These are phyloP conservation scores for Agapornis roseicollis DNA, from an alignment of 2,113 vertebrate species.

Conservation along the genomic window DNA sequence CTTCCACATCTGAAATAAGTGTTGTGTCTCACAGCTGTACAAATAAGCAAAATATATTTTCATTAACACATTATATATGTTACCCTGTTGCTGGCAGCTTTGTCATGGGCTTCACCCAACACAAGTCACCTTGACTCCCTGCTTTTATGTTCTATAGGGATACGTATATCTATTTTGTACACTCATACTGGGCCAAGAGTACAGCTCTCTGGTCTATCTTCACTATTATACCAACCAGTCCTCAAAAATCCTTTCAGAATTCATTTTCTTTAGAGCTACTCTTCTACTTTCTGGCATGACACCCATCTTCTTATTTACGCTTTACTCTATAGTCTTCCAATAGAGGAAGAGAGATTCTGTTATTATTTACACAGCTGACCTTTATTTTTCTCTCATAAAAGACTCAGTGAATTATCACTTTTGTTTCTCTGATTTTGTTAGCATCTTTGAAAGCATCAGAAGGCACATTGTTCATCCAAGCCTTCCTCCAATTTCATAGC, in stretches of 20 bases:
- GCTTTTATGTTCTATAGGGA: not conserved
- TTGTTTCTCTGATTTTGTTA: not conserved
- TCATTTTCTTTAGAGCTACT: not conserved
- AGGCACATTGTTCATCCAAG: not conserved
- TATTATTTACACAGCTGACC: not conserved
- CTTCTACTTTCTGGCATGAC: not conserved
- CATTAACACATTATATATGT: fast-evolving
- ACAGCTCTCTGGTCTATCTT: not conserved
- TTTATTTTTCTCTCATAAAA: not conserved
- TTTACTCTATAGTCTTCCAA: not conserved
- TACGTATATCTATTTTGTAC: not conserved
- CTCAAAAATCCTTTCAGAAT: not conserved
- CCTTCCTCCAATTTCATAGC: fast-evolving
- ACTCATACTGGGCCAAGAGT: not conserved
- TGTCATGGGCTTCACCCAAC: not conserved
- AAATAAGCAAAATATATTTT: not conserved
- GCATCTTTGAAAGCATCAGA: not conserved
- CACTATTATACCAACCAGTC: not conserved
- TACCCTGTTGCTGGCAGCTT: not conserved
- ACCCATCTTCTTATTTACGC: not conserved
- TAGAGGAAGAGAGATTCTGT: not conserved
- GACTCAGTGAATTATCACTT: not conserved
- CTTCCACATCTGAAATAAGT: not conserved
- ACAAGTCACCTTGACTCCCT: not conserved
- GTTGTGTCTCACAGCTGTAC: not conserved